Conservation (phyloP, 2,888 invertebrate species). For the Salticus scenicus region DNA sequence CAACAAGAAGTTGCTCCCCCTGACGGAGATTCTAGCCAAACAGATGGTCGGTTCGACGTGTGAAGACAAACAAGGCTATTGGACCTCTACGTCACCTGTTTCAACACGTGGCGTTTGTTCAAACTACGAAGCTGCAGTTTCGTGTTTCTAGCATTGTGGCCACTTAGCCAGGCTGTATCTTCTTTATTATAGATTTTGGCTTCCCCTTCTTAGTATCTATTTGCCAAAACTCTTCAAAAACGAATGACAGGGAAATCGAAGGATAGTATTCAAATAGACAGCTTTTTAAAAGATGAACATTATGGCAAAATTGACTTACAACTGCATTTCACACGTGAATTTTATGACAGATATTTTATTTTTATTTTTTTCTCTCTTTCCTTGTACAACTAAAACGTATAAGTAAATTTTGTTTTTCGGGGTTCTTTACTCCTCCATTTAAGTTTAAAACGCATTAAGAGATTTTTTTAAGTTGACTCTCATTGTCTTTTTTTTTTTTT, state of each 20-base stretch:
- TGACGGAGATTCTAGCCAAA: slow-evolving; percentile 23
- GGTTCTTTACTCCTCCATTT: no score
- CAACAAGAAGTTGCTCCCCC: slow-evolving; percentile 43
- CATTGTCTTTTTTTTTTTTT: no score
- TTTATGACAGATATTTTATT: slow-evolving; percentile 19
- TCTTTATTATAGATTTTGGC: slow-evolving; percentile 30
- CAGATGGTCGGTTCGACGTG: slow-evolving; percentile 59
- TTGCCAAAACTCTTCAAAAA: not conserved
- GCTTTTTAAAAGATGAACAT: not conserved
- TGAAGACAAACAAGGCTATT: slow-evolving; percentile 57
- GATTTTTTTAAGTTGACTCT: no score
- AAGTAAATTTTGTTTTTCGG: no score
- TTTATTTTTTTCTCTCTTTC: no score
- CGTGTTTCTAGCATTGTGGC: slow-evolving; percentile 64
- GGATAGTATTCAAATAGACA: not conserved
- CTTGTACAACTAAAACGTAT: no score
- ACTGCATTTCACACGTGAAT: slow-evolving; percentile 39
- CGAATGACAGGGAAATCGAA: not conserved
- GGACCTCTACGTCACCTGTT: slow-evolving; percentile 60
- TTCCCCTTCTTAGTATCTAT: not conserved
- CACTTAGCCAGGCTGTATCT: slow-evolving; percentile 56
- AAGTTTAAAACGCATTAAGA: no score
- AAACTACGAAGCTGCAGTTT: slow-evolving; percentile 31
- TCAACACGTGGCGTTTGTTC: slow-evolving; percentile 60
- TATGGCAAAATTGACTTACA: slow-evolving; percentile 13